A percentile compares a stretch with the other conserved stretches of the same genome.
These are phyloP conservation scores for Cynopterus sphinx DNA, from an alignment of 2,797 vertebrate species.

Conservation along the genomic window DNA sequence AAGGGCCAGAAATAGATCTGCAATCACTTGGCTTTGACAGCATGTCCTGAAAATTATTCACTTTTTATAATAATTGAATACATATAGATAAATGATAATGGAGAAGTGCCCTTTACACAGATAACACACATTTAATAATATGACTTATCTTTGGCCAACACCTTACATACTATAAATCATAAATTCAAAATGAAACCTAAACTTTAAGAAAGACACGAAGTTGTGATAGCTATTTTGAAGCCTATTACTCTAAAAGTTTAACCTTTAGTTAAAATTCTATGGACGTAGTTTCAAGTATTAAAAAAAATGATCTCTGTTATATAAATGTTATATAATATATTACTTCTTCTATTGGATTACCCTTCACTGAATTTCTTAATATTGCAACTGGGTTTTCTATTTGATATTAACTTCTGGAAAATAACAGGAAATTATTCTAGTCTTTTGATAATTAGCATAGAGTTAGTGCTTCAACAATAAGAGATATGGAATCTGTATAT, in stretches of 20 bases:
- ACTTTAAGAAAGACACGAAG: not conserved
- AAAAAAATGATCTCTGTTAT: not conserved
- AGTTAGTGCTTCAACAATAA: not conserved
- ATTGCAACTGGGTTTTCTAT: not conserved
- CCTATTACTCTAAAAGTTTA: constrained; percentile 7
- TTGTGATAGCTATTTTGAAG: not conserved
- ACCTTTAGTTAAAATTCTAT: constrained; percentile 44
- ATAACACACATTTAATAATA: not conserved
- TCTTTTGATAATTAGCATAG: not conserved
- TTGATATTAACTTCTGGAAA: constrained; percentile 27
- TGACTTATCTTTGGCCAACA: constrained; percentile 15
- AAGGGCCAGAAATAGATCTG: constrained; percentile 1
- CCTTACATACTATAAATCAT: not conserved
- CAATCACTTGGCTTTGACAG: constrained; percentile 13
- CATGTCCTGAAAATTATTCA: not conserved
- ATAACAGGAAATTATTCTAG: not conserved
- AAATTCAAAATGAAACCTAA: constrained; percentile 30
- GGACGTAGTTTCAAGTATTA: not conserved
- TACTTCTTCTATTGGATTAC: not conserved
- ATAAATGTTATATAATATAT: constrained; percentile 30
- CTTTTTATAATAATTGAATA: constrained; percentile 20
- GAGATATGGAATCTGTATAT: not conserved
- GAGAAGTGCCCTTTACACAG: not conserved
- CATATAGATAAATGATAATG: not conserved
- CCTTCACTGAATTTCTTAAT: not conserved